These are phyloP conservation scores for Danio aesculapii DNA, from an alignment of 2,797 vertebrate genomes.

Conservation along the genomic window DNA sequence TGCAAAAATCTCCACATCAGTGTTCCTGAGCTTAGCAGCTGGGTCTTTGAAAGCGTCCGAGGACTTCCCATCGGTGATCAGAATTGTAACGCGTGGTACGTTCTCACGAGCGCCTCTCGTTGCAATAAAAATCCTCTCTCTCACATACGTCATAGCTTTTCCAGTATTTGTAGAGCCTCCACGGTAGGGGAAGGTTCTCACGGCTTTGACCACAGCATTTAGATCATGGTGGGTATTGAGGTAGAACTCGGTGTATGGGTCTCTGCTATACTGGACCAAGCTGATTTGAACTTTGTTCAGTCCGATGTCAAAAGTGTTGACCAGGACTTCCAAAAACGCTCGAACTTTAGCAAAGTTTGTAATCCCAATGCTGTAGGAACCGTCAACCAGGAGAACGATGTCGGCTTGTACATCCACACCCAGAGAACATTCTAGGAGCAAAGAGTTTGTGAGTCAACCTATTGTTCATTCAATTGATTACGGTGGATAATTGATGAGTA, in stretches of 20 bases:
- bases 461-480: not conserved
- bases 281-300: conserved; percentile 93
- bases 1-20: conserved; percentile 95
- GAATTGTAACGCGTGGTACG: conserved; percentile 93
- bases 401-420: conserved; percentile 95
- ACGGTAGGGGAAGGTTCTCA: conserved; percentile 93
- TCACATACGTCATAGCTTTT: conserved; percentile 94
- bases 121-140: conserved; percentile 89
- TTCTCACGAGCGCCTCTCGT: conserved; percentile 87
- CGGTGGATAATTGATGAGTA: not conserved
- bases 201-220: conserved; percentile 87
- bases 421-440: conserved; percentile 89
- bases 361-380: conserved; percentile 97
- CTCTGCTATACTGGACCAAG: conserved; percentile 97
- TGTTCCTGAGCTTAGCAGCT: conserved; percentile 85
- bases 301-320: conserved; percentile 94
- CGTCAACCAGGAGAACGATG: conserved; percentile 95
- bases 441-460: not conserved
- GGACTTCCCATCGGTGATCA: conserved; percentile 97
- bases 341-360: conserved; percentile 97
- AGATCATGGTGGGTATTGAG: conserved; percentile 89
- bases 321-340: conserved; percentile 94
- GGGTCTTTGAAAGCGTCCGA: conserved; percentile 95
- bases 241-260: conserved; percentile 93
- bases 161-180: conserved; percentile 99